phyloP scores from a whole-genome alignment of 2,797 vertebrate species.

The Aythya fuligula region DNA sequence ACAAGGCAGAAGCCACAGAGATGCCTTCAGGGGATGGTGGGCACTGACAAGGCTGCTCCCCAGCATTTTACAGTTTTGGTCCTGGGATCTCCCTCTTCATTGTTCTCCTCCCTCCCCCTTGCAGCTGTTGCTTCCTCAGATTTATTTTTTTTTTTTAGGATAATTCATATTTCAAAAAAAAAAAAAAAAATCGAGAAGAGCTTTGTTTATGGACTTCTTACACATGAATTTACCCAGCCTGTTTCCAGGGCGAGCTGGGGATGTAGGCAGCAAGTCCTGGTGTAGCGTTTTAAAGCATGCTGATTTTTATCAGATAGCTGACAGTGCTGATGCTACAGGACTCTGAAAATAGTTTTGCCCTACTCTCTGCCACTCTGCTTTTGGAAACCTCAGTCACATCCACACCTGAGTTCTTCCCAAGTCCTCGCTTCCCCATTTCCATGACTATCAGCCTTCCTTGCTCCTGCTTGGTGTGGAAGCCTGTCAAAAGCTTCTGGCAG shows the following conservation, averaged over 20 bases:
- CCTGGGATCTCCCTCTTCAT: neutral
- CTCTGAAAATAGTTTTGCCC: neutral
- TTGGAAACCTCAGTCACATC: neutral
- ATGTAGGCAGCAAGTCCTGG: neutral
- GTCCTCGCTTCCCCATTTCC: neutral
- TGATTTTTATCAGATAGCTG: neutral
- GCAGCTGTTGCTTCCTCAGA: neutral
- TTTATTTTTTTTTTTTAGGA: neutral
- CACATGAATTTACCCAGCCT: neutral
- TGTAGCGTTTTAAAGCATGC: neutral
- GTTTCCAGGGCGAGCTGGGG: neutral
- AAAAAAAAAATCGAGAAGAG: neutral
- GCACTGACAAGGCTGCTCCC: neutral
- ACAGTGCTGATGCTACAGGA: neutral
- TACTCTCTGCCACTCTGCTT: neutral
- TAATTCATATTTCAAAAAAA: neutral
- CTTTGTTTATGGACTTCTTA: neutral
- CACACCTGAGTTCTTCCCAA: neutral
- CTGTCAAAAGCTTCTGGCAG: neutral
- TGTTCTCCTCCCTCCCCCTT: neutral
- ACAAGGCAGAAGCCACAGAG: accelerated
- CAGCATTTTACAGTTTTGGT: accelerated
- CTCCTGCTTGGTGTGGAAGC: neutral
- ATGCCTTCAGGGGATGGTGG: neutral
- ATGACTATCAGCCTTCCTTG: neutral